Base-by-base conservation (phyloP, 2,797 vertebrate species). In the Crenuchus spilurus region DNA sequence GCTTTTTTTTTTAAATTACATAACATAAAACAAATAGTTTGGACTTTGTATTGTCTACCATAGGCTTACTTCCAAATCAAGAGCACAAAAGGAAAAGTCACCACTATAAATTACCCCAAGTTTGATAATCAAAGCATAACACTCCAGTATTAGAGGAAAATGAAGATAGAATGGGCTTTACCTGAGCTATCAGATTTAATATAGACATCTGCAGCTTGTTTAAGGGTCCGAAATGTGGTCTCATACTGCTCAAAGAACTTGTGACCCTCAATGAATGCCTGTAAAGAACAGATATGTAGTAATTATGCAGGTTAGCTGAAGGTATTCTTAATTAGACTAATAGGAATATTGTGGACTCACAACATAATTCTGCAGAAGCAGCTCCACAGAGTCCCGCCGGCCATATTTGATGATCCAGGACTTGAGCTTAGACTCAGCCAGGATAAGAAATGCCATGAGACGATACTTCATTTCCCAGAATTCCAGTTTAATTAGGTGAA, bases 341-440 rank as follows among this genome's bases (percentile, higher is more conserved):
- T 55, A 16, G 10, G 20, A 54, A 7, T 28, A 18, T 61, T 16
- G 35, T 64, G 0, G 31, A 92, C 95, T 94, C 87, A 99, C 98
- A 18, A 96, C 85, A 75, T 99, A 99, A 86, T 92, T 96, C 46
- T 99, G 96, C 54, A 99, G 84, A 74, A 99, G 92, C 9, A 97
- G 88, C 78, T 98, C 96, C 74, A 99, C 97, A 0, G 97, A 98
- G 48, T 99, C 97, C 54, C 95, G 90, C 24, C 97, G 91, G 86
- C 98, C 97, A 0, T 99, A 99, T 90, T 99, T 99, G 81, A 99
- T 95, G 87, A 98, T 99, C 98, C 98, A 99, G 0, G 96, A 96
- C 86, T 99, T 99, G 67, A 99, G 95, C 84, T 98, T 99, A 6
- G 95, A 95, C 88, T 99, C 98, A 39, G 97, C 97, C 80, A 99